Percentiles rank a stretch among this genome's conserved stretches.
Evolutionary conservation across 2,888 invertebrate species (phyloP).

Genomic region (Elmis aenea): DNA sequence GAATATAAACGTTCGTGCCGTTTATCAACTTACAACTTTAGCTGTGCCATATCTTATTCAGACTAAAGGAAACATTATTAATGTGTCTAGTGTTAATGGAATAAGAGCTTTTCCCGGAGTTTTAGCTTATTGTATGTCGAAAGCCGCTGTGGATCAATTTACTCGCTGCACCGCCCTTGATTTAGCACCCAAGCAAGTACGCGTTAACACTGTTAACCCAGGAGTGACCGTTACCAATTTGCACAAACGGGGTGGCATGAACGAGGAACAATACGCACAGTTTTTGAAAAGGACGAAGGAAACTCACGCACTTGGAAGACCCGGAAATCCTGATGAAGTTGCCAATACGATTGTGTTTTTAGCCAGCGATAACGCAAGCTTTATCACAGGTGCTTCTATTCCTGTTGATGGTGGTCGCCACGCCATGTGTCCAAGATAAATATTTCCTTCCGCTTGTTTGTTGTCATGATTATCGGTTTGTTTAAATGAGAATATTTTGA

Average conservation of each 20-base stretch:
- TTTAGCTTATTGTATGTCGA: conserved; percentile 87
- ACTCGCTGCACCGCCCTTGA: conserved; percentile 90
- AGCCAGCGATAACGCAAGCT: conserved; percentile 82
- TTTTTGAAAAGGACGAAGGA: conserved; percentile 80
- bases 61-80: conserved; percentile 87
- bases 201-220: conserved; percentile 91
- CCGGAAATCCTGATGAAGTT: conserved; percentile 80
- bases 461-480: too few relatives aligned
- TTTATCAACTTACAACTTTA: conserved; percentile 78
- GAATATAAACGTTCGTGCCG: conserved; percentile 80
- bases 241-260: conserved; percentile 82
- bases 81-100: conserved; percentile 93
- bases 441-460: too few relatives aligned
- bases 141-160: conserved; percentile 91
- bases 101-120: conserved; percentile 86
- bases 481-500: too few relatives aligned
- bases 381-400: conserved; percentile 83
- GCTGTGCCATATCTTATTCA: conserved; percentile 81
- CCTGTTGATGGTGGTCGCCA: conserved; percentile 94
- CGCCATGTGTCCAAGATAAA: conserved; percentile 86
- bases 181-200: conserved; percentile 71
- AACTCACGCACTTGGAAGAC: conserved; percentile 88
- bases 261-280: conserved; percentile 70
- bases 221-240: conserved; percentile 88
- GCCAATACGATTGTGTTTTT: conserved; percentile 88